phyloP scores from a whole-genome alignment of 2,888 invertebrate species.

The Matsumyia berberina region DNA sequence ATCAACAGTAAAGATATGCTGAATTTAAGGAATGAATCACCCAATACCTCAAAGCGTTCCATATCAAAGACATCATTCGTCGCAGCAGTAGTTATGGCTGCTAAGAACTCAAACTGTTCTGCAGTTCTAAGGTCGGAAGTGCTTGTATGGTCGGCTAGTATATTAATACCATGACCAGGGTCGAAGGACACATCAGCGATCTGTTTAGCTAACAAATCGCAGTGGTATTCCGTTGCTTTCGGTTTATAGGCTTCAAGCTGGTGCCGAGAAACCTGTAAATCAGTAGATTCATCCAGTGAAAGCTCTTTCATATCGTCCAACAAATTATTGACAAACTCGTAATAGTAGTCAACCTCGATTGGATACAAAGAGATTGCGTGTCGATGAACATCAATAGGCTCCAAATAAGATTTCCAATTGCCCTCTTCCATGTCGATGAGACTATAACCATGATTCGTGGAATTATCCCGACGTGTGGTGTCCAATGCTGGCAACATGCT shows the following conservation, averaged over 20 bases:
- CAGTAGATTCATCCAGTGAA: slow-evolving; percentile 63
- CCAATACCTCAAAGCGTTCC: slow-evolving; percentile 93
- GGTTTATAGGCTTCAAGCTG: slow-evolving; percentile 47
- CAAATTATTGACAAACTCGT: slow-evolving; percentile 85
- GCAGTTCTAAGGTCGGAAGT: slow-evolving; percentile 77
- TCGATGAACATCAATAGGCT: slow-evolving; percentile 89
- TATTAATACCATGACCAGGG: slow-evolving; percentile 75
- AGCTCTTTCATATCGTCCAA: slow-evolving; percentile 74
- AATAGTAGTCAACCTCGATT: slow-evolving; percentile 90
- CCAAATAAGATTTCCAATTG: slow-evolving; percentile 83
- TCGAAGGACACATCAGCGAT: slow-evolving; percentile 69
- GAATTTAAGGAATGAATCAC: slow-evolving; percentile 93
- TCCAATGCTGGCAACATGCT: slow-evolving; percentile 79
- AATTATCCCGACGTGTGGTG: slow-evolving; percentile 68
- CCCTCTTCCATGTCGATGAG: slow-evolving; percentile 64
- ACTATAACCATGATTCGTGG: slow-evolving; percentile 5
- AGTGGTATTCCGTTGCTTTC: neutral
- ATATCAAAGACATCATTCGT: slow-evolving; percentile 90
- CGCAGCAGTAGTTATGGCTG: slow-evolving; percentile 88
- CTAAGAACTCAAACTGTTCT: slow-evolving; percentile 82
- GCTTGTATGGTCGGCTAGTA: slow-evolving; percentile 78
- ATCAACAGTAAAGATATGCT: slow-evolving; percentile 89
- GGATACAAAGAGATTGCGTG: slow-evolving; percentile 86
- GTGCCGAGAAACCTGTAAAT: neutral
- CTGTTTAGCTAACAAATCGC: neutral